A percentile compares a stretch with the other conserved stretches of the same genome.
phyloP scores from a whole-genome alignment of 2,797 vertebrate species.

The Pseudomugil tenellus region DNA sequence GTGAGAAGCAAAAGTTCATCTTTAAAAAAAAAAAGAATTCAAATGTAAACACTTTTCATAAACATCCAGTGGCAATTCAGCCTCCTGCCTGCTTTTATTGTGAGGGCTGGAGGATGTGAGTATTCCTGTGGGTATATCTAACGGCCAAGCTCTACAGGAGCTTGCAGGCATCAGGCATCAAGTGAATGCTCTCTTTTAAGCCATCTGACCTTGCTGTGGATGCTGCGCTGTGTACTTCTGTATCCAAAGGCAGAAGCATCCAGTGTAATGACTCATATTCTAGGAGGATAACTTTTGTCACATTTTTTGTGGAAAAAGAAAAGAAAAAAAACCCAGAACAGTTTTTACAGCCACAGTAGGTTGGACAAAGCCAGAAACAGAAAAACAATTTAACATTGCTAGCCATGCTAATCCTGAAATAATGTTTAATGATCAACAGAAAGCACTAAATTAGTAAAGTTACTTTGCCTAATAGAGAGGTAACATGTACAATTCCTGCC shows the following conservation, averaged over 20 bases:
- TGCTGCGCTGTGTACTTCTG: slow-evolving; percentile 22
- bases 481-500: background rate
- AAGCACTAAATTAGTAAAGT: background rate
- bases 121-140: slow-evolving; percentile 55
- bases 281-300: background rate
- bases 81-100: slow-evolving; percentile 11
- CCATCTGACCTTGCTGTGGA: slow-evolving; percentile 30
- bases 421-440: background rate
- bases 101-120: slow-evolving; percentile 25
- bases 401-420: background rate
- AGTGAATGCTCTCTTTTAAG: slow-evolving; percentile 37
- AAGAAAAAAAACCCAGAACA: background rate
- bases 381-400: background rate
- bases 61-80: background rate
- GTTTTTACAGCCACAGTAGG: background rate
- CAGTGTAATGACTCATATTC: slow-evolving; percentile 17
- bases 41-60: slow-evolving; percentile 21
- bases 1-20: slow-evolving; percentile 71
- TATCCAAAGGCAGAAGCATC: slow-evolving; percentile 31
- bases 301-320: slow-evolving; percentile 6
- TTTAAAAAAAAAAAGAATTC: slow-evolving; percentile 12
- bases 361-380: background rate
- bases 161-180: slow-evolving; percentile 36
- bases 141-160: slow-evolving; percentile 45
- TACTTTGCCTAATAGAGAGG: too few species aligned